phyloP scores from a whole-genome alignment of 2,888 invertebrate species.

The Pseudanteris insignis region DNA sequence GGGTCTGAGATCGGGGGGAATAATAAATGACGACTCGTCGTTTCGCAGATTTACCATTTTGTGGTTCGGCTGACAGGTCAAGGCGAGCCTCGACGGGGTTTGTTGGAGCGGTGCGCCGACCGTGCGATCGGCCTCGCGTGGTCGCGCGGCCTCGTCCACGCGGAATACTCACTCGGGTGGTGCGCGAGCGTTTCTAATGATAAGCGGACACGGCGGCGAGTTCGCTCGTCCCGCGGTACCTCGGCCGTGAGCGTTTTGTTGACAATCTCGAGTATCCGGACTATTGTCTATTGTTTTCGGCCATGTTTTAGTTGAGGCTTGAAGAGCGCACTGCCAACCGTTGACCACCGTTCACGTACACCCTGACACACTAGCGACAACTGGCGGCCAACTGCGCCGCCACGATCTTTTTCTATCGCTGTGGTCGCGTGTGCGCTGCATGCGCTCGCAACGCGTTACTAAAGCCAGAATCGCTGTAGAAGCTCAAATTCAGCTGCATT shows the following conservation, averaged over 20 bases:
- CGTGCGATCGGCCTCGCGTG: constrained; percentile 8
- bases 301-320: constrained; percentile 34
- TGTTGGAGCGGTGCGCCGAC: not conserved
- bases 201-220: not conserved
- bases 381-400: constrained; percentile 6
- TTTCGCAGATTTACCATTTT: too few relatives aligned
- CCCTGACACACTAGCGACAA: constrained; percentile 25
- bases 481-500: too few relatives aligned
- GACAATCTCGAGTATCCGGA: constrained; percentile 3
- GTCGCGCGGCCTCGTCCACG: constrained; percentile 11
- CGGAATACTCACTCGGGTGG: not conserved
- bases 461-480: too few relatives aligned
- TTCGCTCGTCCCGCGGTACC: too few relatives aligned
- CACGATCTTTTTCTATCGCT: too few relatives aligned
- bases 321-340: constrained; percentile 16
- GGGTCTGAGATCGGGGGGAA: too few relatives aligned
- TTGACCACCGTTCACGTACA: constrained; percentile 8
- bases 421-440: too few relatives aligned
- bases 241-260: constrained; percentile 2
- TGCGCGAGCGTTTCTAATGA: not conserved
- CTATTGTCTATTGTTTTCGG: constrained; percentile 38
- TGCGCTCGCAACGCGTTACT: too few relatives aligned
- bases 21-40: too few relatives aligned
- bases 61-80: too few relatives aligned
- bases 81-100: too few relatives aligned